These are phyloP conservation scores for Rotaria socialis DNA, from an alignment of 2,888 invertebrate species.

Conservation along the genomic window DNA sequence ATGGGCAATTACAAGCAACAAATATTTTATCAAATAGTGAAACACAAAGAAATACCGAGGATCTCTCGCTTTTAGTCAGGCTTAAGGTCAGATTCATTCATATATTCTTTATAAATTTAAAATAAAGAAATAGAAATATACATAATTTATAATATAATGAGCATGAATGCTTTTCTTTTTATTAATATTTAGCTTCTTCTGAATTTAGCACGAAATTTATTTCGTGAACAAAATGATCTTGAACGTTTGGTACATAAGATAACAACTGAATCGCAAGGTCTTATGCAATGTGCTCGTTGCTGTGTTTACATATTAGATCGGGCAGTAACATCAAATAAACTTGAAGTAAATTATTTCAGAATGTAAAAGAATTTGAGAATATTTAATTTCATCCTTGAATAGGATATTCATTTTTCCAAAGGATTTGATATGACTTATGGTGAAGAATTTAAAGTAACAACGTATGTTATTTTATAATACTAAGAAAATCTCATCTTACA, in stretches of 20 bases:
- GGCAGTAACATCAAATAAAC: conserved; percentile 41
- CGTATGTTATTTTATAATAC: not conserved
- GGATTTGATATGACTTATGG: conserved; percentile 14
- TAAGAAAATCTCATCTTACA: too few relatives aligned
- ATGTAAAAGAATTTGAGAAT: not conserved
- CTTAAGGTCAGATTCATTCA: not conserved
- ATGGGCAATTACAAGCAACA: not conserved
- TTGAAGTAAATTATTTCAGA: not conserved
- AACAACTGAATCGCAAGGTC: conserved; percentile 85
- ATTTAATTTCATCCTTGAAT: conserved; percentile 29
- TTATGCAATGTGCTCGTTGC: conserved; percentile 84
- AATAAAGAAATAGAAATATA: too few relatives aligned
- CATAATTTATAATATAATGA: too few relatives aligned
- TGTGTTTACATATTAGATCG: conserved; percentile 70
- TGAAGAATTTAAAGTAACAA: conserved; percentile 32
- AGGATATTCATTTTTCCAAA: conserved; percentile 50
- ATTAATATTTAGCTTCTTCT: conserved; percentile 70
- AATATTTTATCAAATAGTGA: not conserved
- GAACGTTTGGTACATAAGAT: conserved; percentile 93
- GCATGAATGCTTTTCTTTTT: conserved; percentile 26
- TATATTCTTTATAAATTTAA: too few relatives aligned
- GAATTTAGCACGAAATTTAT: conserved; percentile 84
- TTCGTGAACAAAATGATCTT: conserved; percentile 88
- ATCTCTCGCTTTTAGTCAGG: conserved; percentile 28
- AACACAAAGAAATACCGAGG: not conserved